Evolutionary conservation across 2,113 vertebrate species (phyloP), one percentile per base, ranked within the genome.

Genomic region (Tychaedon coryphoeus): DNA sequence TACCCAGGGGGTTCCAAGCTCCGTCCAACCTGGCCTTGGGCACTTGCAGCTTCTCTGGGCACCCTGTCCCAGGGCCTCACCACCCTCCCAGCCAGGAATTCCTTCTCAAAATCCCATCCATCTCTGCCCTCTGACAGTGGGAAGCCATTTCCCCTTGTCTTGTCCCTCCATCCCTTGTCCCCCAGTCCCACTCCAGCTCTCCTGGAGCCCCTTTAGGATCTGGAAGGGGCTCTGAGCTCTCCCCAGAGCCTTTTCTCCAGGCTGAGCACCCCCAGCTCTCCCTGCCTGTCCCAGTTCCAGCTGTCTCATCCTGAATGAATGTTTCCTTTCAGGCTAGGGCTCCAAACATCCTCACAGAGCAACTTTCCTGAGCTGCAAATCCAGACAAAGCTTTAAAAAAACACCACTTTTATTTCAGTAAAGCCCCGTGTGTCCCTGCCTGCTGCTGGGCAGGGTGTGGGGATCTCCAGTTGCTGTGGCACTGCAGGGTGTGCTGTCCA

Each of bases 1-100:
- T 18, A 0, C 20, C 13, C 38, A 31, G 33, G 6, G 0, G 1
- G 3, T 0, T 67, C n/a, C 38, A 4, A 60, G 4, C 7, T 4
- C 43, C 0, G 0, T 38, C 67, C 43, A 60, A 0, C 28, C 60
- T 38, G 38, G 16, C 33, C 20, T 47, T 22, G 62, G 47, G 0
- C 29, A 54, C 43, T 19, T 45, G 43, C 70, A 89, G 61, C 45
- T 67, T 1, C 77, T 67, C 61, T 66, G 53, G 33, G 23, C 28
- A 58, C 9, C 42, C 36, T 81, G 76, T 29, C 38, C 69, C 76
- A 74, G 45, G 15, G 19, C 15, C 43, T 66, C 0, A 0, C 15
- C 53, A 29, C 19, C 38, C 29, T 47, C 5, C 0, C 13, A 74
- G 45, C 5, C 5, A 47, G 9, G 2, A n/a, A 74, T 67, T 74